Conservation (phyloP, 2,888 invertebrate species). For the Campoletis raptor region DNA sequence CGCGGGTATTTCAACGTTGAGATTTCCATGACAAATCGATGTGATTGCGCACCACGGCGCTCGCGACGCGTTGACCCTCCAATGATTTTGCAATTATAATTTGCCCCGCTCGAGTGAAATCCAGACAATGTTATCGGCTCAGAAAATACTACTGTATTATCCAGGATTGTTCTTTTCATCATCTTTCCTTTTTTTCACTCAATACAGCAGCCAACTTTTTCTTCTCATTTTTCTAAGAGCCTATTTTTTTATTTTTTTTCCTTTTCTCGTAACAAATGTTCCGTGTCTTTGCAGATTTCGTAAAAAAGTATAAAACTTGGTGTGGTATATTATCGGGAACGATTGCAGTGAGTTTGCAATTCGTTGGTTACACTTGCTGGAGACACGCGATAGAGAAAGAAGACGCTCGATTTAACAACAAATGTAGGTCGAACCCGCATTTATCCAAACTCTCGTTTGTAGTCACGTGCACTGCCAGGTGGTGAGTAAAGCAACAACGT, state of each 20-base stretch:
- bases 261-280: conserved; percentile 46
- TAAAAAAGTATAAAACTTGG: background rate
- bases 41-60: conserved; percentile 10
- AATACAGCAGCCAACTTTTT: conserved; percentile 15
- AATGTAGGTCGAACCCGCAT: conserved; percentile 58
- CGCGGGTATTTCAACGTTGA: conserved; percentile 42
- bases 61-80: conserved; percentile 10
- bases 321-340: conserved; percentile 25
- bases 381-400: conserved; percentile 34
- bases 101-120: conserved; percentile 24
- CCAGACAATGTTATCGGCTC: background rate
- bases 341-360: conserved; percentile 54
- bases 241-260: conserved; percentile 2
- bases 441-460: conserved; percentile 1
- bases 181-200: conserved; percentile 6
- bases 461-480: conserved; percentile 15
- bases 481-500: conserved; percentile 32
- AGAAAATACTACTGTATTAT: background rate
- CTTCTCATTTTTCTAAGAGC: background rate
- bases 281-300: conserved; percentile 13
- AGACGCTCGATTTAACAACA: conserved; percentile 30
- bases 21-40: conserved; percentile 64
- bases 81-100: conserved; percentile 54
- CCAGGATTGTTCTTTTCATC: background rate
- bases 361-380: conserved; percentile 10